Percentiles rank a stretch among this genome's conserved stretches.
Conservation (phyloP, 2,888 invertebrate genomes). For the Embidobia sp. region DNA sequence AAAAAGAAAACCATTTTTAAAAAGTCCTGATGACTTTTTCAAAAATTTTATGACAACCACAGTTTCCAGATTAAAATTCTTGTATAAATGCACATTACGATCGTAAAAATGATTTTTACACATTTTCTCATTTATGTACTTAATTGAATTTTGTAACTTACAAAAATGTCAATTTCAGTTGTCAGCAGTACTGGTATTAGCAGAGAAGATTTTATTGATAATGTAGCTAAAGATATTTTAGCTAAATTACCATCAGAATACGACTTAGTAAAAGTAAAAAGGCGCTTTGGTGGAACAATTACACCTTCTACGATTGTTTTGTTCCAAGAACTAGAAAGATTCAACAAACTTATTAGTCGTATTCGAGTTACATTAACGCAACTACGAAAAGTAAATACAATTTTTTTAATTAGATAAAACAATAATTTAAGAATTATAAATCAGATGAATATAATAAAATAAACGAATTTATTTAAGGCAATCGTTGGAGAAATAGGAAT, state of each 20-base stretch:
- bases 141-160: too few species aligned
- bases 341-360: conserved; percentile 88
- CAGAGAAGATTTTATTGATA: conserved; percentile 93
- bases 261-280: conserved; percentile 91
- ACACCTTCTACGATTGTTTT: conserved; percentile 93
- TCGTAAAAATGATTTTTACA: too few species aligned
- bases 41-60: too few species aligned
- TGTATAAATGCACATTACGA: too few species aligned
- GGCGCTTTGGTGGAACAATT: conserved; percentile 90
- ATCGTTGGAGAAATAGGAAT: conserved; percentile 85
- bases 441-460: too few species aligned
- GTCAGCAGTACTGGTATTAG: conserved; percentile 88
- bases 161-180: conserved; percentile 83
- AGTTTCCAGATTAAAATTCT: too few species aligned
- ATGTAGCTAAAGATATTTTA: conserved; percentile 90
- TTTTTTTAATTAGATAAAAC: too few species aligned
- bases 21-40: too few species aligned
- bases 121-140: too few species aligned
- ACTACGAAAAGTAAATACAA: conserved; percentile 86
- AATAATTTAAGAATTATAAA: too few species aligned
- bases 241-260: conserved; percentile 88
- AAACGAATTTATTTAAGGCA: conserved; percentile 16
- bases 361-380: conserved; percentile 88
- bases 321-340: conserved; percentile 94
- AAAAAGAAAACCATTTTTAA: too few species aligned